Evolutionary conservation across 2,797 vertebrate genomes (phyloP), one percentile per base, ranked within the genome.

Genomic region (Microhierax caerulescens): DNA sequence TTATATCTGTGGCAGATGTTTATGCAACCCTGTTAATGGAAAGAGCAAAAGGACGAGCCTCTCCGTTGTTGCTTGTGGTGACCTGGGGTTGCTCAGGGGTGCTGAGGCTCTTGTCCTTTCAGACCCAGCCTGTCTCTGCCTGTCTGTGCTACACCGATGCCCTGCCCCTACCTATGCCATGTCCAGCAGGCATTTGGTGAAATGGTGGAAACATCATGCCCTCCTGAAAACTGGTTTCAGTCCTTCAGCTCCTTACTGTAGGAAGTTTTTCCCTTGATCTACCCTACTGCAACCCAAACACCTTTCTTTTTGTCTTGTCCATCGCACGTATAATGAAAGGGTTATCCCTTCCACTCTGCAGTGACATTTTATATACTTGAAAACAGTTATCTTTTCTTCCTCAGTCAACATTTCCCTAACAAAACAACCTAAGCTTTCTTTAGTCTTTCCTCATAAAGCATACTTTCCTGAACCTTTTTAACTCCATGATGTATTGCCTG

Each of bases 61-160:
- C 22, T 60, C 50, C 1, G 1, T 23, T 47, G n/a, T 5, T 83
- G 37, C 32, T 69, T 0, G 0, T 32, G 27, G 47, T 73, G 74
- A 61, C 41, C 27, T 6, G 3, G 27, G 34, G 10, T 57, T 92
- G 34, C 43, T 88, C 57, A 8, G 14, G 3, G 11, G 5, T 61
- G 10, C 53, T 53, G 48, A 72, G 45, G 16, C 32, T 61, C 34
- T 77, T 59, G 5, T 69, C 12, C 50, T 43, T 63, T 79, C 70
- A 85, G 63, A 82, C 11, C 23, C 57, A 69, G 37, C 10, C 24
- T 22, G 13, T 68, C 45, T 65, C 63, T 64, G 21, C n/a, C 59
- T 73, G 30, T 5, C 85, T 14, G 7, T 9, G 10, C 22, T 43
- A 20, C 0, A 0, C n/a, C 0, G 5, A 2, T 28, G 34, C 19